Base-by-base conservation (phyloP, 2,888 invertebrate genomes). In the Erebia aethiops region DNA sequence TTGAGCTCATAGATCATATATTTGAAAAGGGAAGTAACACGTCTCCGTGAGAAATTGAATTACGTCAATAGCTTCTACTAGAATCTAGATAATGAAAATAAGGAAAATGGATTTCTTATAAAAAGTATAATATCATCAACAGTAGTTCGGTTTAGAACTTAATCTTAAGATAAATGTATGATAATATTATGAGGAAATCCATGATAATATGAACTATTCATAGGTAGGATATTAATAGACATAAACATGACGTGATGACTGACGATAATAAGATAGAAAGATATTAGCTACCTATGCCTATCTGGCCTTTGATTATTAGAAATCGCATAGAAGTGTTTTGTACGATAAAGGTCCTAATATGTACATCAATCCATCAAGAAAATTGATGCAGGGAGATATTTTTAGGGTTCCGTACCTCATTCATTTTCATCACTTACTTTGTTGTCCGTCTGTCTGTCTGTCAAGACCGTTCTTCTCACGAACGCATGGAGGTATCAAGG, bases 71-170 rank as follows among this genome's bases (percentile, higher is more conserved):
- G 16, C 7, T 16, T 4, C 7, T 1, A 26, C 16, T 10, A 16
- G 10, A n/a, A n/a, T n/a, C n/a, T n/a, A n/a, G n/a, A n/a, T n/a
- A 41, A 13, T 10, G 26, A 14, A 13, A 43, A 56, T 66, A 41
- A 66, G 66, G 66, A 57, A 66, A 66, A 66, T 56, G 10, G 21
- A 54, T 46, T 66, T 43, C n/a, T 7, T 56, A 21, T 43, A 66
- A 66, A 26, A 43, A 43, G 2, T 2, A 35, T 18, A 16, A 18
- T 0, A 66, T 66, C 64, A 35, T 52, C 56, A 56, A 9, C 66
- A 56, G 66, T 57, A 66, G 66, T 66, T 66, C 56, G 4, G 43
- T 9, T 66, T 66, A 66, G 56, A 57, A 18, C 56, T 65, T 56
- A 46, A 66, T 57, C 49, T 62, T 18, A 14, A 43, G 66, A 66